Base-by-base conservation (phyloP, 2,888 invertebrate genomes). In the Ormyrus nitidulus region DNA sequence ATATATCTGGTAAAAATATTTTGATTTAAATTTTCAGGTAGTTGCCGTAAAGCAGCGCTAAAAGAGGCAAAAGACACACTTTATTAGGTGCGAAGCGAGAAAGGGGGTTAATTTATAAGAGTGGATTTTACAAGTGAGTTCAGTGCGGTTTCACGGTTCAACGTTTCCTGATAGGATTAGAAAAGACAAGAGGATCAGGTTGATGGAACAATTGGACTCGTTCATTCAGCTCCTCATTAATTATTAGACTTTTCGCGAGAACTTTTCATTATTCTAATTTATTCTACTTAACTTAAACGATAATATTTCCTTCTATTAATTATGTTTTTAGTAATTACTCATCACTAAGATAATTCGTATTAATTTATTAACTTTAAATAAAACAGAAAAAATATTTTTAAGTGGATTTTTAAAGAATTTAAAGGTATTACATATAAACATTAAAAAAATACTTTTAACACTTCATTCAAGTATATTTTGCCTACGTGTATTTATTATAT, bases 41-140 rank as follows among this genome's bases (percentile, higher is more conserved):
- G 48, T 49, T 66, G 46, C 19, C 59, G 49, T 74, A 79, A 75
- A 75, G 59, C n/a, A 74, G 34, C 53, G 34, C 46, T 65, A 19
- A 76, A 66, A 64, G 73, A n/a, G 61, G 59, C 44, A 51, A 65
- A 66, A 56, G 66, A 48, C 11, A 44, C 59, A 73, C 62, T 77
- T 77, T 77, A 80, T 80, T 69, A 64, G 77, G 73, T 80, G 80
- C 64, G 80, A 76, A 76, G 72, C 5, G 64, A 53, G 70, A 72
- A 68, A 73, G 48, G 46, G 70, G 61, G 59, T 81, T 74, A 77
- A 81, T 81, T 77, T 77, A 81, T 77, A 74, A 70, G 77, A 81
- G 74, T 74, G 80, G 70, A 81, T 81, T 81, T 81, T 70, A 81
- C 74, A 77, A 81, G 77, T 66, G 80, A 77, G 77, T 74, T 77